phyloP scores from a whole-genome alignment of 1,140 invertebrate genomes.

The Halesus radiatus region DNA sequence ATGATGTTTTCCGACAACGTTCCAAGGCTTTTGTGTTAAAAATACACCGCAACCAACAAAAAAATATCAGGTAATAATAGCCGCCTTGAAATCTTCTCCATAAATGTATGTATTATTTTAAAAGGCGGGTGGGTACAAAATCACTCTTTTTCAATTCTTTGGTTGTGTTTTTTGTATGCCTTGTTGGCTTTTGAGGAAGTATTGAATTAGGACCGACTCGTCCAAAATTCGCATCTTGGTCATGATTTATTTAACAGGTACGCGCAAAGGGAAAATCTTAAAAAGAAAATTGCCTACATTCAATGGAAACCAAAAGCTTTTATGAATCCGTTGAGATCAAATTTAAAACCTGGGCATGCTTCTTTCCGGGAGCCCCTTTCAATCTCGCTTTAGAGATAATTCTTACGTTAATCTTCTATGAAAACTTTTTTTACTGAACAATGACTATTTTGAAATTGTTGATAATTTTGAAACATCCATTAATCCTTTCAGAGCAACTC shows the following conservation, averaged over 20 bases:
- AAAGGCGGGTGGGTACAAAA: too few relatives aligned
- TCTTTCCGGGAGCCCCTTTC: conserved; percentile 25
- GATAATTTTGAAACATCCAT: conserved; percentile 25
- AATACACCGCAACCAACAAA: too few relatives aligned
- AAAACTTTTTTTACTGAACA: conserved; percentile 22
- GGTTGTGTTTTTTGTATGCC: background rate
- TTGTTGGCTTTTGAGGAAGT: conserved; percentile 7
- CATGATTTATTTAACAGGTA: conserved; percentile 46
- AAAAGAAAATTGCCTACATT: conserved; percentile 38
- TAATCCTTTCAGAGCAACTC: conserved; percentile 11
- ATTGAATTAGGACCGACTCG: conserved; percentile 15
- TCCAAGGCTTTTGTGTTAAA: too few relatives aligned
- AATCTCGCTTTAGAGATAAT: conserved; percentile 8
- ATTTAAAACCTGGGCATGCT: conserved; percentile 33
- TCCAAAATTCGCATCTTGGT: conserved; percentile 13
- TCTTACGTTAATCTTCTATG: conserved; percentile 5
- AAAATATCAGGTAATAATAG: too few relatives aligned
- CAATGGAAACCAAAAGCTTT: conserved; percentile 42
- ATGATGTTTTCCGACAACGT: too few relatives aligned
- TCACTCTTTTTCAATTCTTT: too few relatives aligned
- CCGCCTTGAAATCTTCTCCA: too few relatives aligned
- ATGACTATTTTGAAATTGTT: conserved; percentile 26
- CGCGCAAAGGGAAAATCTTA: conserved; percentile 30
- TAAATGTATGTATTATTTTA: too few relatives aligned
- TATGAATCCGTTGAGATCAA: conserved; percentile 30